These are phyloP conservation scores for Rhadina sibilatrix DNA, from an alignment of 2,113 vertebrate genomes.

Conservation along the genomic window DNA sequence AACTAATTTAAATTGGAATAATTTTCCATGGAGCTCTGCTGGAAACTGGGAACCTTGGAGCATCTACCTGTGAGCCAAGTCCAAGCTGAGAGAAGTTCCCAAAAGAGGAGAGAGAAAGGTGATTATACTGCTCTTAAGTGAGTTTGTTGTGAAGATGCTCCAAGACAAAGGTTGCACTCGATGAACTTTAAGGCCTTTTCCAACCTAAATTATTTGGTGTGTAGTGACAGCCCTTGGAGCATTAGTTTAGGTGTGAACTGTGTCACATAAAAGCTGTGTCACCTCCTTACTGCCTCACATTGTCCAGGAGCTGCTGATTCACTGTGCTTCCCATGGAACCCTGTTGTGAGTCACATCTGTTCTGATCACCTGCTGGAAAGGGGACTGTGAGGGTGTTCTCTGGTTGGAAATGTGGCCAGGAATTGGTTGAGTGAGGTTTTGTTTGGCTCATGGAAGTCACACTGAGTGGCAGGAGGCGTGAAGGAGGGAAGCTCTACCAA, in stretches of 20 bases:
- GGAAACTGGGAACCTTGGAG: not conserved
- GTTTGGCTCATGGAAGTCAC: not conserved
- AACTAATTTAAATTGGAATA: not conserved
- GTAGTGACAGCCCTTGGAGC: not conserved
- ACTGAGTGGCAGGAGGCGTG: fast-evolving
- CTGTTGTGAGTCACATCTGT: not conserved
- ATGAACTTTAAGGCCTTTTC: not conserved
- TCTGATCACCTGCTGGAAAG: not conserved
- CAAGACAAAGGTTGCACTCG: not conserved
- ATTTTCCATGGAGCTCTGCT: not conserved
- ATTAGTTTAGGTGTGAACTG: not conserved
- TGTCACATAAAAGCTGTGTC: not conserved
- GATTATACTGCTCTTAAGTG: not conserved
- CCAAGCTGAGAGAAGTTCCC: not conserved
- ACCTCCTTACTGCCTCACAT: fast-evolving
- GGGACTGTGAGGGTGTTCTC: not conserved
- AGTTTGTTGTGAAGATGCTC: not conserved
- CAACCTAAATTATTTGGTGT: not conserved
- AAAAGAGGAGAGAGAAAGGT: fast-evolving
- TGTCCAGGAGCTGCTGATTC: not conserved
- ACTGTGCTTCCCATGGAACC: not conserved
- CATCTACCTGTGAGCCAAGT: not conserved
- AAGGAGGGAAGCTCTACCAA: not conserved
- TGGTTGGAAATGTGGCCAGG: not conserved
- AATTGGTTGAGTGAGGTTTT: not conserved